A percentile compares a stretch with the other conserved stretches of the same genome.
These are phyloP conservation scores for Brachionus rubens DNA, from an alignment of 1,140 invertebrate species.

Conservation along the genomic window DNA sequence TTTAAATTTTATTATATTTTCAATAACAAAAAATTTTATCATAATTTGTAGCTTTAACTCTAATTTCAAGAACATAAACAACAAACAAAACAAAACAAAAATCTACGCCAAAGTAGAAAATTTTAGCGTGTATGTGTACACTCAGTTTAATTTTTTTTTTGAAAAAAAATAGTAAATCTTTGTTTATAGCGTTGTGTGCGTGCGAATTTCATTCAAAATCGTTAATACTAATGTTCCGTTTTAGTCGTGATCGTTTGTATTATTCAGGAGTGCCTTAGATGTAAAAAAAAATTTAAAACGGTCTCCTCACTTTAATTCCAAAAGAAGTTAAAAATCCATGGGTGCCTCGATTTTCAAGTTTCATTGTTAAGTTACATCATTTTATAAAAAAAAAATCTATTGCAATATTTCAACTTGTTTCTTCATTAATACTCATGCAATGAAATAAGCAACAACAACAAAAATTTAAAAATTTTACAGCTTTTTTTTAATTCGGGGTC, in stretches of 20 bases:
- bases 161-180: no score
- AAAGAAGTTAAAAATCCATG: background rate
- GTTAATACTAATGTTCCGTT: no score
- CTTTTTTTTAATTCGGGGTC: no score
- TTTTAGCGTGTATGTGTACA: no score
- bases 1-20: no score
- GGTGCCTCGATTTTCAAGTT: background rate
- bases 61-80: background rate
- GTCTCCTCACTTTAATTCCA: no score
- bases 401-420: constrained; percentile 39
- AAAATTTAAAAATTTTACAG: constrained; percentile 28
- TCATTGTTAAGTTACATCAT: constrained; percentile 32
- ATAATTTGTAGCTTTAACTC: constrained; percentile 18
- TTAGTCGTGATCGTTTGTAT: no score
- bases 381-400: constrained; percentile 2
- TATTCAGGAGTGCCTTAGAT: no score
- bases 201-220: no score
- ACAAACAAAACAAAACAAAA: background rate
- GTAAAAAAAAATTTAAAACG: no score
- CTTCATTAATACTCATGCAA: background rate
- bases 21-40: constrained; percentile 3
- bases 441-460: background rate
- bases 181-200: constrained; percentile 13
- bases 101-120: no score
- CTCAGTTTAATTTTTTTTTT: no score